phyloP scores from a whole-genome alignment of 2,888 invertebrate species.

The Elmis aenea region DNA sequence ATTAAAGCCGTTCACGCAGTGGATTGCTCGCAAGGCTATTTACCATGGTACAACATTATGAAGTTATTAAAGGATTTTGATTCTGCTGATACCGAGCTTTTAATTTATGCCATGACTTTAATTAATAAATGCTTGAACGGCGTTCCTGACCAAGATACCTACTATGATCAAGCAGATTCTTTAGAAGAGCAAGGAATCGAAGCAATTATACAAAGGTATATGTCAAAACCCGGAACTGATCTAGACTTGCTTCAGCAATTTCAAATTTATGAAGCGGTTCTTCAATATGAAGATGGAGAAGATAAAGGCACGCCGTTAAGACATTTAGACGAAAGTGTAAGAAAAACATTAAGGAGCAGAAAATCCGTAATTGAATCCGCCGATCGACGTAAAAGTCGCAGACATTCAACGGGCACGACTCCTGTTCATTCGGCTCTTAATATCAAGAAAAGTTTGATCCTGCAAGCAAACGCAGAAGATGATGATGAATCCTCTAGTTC shows the following conservation, averaged over 20 bases:
- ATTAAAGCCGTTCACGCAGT: constrained; percentile 85
- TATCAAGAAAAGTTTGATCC: constrained; percentile 28
- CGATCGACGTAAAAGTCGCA: constrained; percentile 73
- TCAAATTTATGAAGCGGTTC: constrained; percentile 90
- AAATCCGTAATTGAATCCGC: constrained; percentile 57
- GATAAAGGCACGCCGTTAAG: constrained; percentile 61
- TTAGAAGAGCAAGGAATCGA: constrained; percentile 93
- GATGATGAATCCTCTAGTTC: constrained; percentile 59
- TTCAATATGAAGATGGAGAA: constrained; percentile 83
- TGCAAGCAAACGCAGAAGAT: constrained; percentile 40
- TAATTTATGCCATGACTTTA: constrained; percentile 93
- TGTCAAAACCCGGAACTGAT: constrained; percentile 89
- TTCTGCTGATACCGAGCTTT: constrained; percentile 91
- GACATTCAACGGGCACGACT: constrained; percentile 67
- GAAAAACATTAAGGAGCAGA: constrained; percentile 69
- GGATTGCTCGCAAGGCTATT: constrained; percentile 63
- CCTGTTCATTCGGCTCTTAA: constrained; percentile 40
- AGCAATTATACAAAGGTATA: constrained; percentile 78
- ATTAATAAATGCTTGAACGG: constrained; percentile 94
- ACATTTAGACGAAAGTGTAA: constrained; percentile 61
- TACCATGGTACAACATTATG: constrained; percentile 57
- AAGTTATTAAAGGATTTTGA: constrained; percentile 89
- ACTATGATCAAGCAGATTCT: constrained; percentile 95
- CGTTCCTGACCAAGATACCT: constrained; percentile 90
- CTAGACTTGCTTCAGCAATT: constrained; percentile 89